Evolutionary conservation across 2,888 invertebrate genomes (phyloP).

Genomic region (Amaurobius ferox): DNA sequence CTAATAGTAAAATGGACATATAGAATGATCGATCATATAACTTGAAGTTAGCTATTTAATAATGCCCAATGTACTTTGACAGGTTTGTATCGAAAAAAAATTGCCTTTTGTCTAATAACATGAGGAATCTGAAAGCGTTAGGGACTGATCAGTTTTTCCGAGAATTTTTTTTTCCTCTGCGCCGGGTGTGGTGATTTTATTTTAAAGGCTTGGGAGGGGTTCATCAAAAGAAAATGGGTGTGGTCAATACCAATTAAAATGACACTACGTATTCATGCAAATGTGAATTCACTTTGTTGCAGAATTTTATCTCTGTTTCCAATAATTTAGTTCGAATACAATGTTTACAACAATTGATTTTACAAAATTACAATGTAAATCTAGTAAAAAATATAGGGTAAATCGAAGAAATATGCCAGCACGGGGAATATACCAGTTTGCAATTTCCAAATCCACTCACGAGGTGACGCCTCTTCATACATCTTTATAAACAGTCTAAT

Average conservation of each 20-base stretch:
- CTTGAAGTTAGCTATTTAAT: slow-evolving; percentile 50
- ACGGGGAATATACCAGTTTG: too few relatives aligned
- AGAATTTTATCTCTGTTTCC: too few relatives aligned
- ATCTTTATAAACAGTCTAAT: too few relatives aligned
- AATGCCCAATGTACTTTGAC: slow-evolving; percentile 59
- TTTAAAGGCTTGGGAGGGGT: slow-evolving; percentile 57
- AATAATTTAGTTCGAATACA: too few relatives aligned
- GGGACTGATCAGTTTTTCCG: slow-evolving; percentile 41
- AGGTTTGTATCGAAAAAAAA: slow-evolving; percentile 56
- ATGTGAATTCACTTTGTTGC: too few relatives aligned
- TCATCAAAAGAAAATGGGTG: slow-evolving; percentile 57
- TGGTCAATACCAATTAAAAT: slow-evolving; percentile 63
- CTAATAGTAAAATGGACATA: slow-evolving; percentile 60
- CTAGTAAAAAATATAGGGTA: too few relatives aligned
- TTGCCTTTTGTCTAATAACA: slow-evolving; percentile 66
- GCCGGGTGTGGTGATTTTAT: slow-evolving; percentile 61
- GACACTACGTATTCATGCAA: slow-evolving; percentile 55
- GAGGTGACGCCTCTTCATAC: too few relatives aligned
- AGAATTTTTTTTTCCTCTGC: slow-evolving; percentile 11
- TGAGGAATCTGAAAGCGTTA: slow-evolving; percentile 49
- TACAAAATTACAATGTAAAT: too few relatives aligned
- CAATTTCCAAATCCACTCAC: too few relatives aligned
- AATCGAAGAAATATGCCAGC: too few relatives aligned
- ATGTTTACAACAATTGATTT: too few relatives aligned
- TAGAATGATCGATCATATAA: slow-evolving; percentile 45